These are phyloP conservation scores for Phylloscopus whistleri DNA, from an alignment of 2,113 vertebrate genomes.

Conservation along the genomic window DNA sequence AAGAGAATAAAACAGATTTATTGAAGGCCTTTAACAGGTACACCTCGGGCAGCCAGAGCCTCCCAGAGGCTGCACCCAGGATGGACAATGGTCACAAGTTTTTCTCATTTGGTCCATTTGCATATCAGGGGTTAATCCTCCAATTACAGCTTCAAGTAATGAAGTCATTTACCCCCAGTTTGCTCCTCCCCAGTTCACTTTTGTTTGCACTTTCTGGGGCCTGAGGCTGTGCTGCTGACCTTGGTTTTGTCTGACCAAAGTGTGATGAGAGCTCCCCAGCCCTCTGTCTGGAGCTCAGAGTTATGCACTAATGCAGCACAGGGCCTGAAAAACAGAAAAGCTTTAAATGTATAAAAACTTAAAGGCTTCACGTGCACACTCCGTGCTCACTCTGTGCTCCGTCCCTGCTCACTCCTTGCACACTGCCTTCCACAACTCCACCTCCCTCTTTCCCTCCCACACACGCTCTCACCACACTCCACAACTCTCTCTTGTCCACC, in stretches of 20 bases:
- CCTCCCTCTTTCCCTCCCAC: background rate
- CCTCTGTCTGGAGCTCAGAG: background rate
- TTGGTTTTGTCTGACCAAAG: background rate
- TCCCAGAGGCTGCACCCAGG: too few species aligned
- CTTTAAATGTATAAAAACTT: background rate
- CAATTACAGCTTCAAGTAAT: background rate
- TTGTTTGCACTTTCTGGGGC: background rate
- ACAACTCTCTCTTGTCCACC: background rate
- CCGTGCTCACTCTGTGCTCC: background rate
- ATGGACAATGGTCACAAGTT: background rate
- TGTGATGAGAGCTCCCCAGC: background rate
- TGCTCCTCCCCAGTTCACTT: background rate
- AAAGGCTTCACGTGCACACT: background rate
- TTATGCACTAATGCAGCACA: background rate
- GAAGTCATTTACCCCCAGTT: background rate
- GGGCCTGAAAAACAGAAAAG: background rate
- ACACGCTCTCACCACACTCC: fast-evolving
- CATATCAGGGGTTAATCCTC: background rate
- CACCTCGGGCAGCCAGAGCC: too few species aligned
- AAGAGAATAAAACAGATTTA: background rate
- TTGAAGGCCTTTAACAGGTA: background rate
- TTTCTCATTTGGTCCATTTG: background rate
- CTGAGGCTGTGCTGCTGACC: background rate
- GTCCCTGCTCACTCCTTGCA: background rate
- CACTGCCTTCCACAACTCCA: background rate